Conservation (phyloP, 2,113 vertebrate species). For the Pelobates fuscus region DNA sequence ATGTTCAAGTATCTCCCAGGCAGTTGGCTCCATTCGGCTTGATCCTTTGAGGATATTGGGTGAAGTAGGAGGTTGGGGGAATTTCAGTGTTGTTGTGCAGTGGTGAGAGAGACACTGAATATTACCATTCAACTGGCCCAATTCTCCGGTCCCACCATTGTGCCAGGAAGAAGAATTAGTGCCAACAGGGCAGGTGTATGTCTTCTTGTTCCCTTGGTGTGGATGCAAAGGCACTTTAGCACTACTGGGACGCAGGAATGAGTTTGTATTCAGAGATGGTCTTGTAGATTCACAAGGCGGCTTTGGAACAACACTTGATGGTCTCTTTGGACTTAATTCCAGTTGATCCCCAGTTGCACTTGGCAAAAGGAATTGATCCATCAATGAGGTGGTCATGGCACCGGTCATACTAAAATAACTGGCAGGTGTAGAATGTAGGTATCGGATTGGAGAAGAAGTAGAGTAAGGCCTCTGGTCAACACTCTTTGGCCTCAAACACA, state of each 20-base stretch:
- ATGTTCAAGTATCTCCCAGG: neutral
- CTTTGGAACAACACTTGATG: conserved; percentile 55
- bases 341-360: conserved; percentile 54
- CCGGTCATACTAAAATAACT: conserved; percentile 23
- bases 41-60: conserved; percentile 49
- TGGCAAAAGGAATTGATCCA: conserved; percentile 57
- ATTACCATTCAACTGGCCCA: neutral
- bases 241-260: conserved; percentile 61
- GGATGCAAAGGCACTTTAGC: conserved; percentile 80
- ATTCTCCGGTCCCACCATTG: conserved; percentile 6
- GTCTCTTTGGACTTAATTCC: conserved; percentile 49
- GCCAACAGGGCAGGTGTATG: conserved; percentile 47
- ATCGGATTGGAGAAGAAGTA: conserved; percentile 26
- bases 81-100: conserved; percentile 6
- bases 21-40: conserved; percentile 49
- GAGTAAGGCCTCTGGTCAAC: conserved; percentile 59
- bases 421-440: conserved; percentile 7
- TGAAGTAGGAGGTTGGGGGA: conserved; percentile 32
- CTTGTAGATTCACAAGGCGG: conserved; percentile 60
- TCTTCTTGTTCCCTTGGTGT: conserved; percentile 59
- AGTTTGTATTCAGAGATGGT: conserved; percentile 60
- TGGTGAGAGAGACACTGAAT: neutral
- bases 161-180: conserved; percentile 43
- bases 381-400: conserved; percentile 71
- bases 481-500: conserved; percentile 57